These are phyloP conservation scores for Rana temporaria DNA, from an alignment of 2,113 vertebrate species.

Conservation along the genomic window DNA sequence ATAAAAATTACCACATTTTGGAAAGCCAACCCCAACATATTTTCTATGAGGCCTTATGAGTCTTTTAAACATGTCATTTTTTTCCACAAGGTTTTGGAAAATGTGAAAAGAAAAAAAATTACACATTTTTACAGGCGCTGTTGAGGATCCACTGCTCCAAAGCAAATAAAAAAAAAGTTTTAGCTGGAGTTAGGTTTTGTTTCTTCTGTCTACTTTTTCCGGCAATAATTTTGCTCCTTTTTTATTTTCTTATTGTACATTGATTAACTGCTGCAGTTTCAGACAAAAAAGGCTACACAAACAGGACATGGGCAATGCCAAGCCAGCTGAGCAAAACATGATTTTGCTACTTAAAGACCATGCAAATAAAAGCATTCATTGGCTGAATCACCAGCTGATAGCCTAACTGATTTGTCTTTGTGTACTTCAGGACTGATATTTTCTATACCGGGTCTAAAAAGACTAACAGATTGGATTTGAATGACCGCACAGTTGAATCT, in stretches of 20 bases:
- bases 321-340: slow-evolving; percentile 63
- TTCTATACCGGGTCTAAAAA: slow-evolving; percentile 65
- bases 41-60: no score
- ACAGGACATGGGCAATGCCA: slow-evolving; percentile 57
- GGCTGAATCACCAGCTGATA: slow-evolving; percentile 65
- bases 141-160: no score
- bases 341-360: slow-evolving; percentile 63
- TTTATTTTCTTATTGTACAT: slow-evolving; percentile 21
- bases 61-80: no score
- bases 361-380: slow-evolving; percentile 66
- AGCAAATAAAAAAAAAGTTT: no score
- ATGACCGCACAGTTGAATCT: slow-evolving; percentile 72
- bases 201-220: not conserved
- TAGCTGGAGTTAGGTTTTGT: not conserved
- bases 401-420: slow-evolving; percentile 60
- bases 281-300: slow-evolving; percentile 65
- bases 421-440: slow-evolving; percentile 63
- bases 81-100: no score
- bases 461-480: slow-evolving; percentile 70
- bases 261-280: slow-evolving; percentile 60
- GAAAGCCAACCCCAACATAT: no score
- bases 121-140: no score
- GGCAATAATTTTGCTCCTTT: not conserved
- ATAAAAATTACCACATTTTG: no score
- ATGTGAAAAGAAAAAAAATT: no score